phyloP scores from a whole-genome alignment of 2,797 vertebrate genomes.

The Galagoides demidoff region DNA sequence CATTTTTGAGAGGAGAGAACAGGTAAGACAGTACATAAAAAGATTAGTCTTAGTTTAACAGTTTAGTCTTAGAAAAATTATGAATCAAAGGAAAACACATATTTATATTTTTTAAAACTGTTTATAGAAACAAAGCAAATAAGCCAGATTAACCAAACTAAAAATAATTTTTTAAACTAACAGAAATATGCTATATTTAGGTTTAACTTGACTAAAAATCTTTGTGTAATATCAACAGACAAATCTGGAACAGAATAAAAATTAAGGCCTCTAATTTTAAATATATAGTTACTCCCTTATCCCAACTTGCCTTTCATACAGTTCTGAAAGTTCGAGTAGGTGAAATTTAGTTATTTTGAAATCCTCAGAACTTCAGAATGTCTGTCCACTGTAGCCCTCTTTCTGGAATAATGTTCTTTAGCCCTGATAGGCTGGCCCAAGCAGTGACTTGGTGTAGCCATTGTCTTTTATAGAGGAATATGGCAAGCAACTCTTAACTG shows the following conservation, averaged over 20 bases:
- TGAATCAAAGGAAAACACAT: not conserved
- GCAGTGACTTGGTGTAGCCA: not conserved
- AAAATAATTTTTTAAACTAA: constrained; percentile 4
- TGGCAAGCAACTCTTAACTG: not conserved
- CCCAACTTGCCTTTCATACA: not conserved
- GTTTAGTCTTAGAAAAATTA: not conserved
- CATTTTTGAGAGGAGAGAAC: not conserved
- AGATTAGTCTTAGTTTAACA: not conserved
- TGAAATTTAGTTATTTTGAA: not conserved
- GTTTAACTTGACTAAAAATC: not conserved
- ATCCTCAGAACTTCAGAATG: not conserved
- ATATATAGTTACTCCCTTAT: not conserved
- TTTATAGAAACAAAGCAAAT: not conserved
- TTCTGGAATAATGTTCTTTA: constrained; percentile 26
- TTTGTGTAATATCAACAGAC: not conserved
- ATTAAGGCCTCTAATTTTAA: not conserved
- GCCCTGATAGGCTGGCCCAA: not conserved
- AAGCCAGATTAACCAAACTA: constrained; percentile 29
- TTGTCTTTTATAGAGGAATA: not conserved
- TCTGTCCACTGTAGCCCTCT: not conserved
- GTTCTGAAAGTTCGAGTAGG: not conserved
- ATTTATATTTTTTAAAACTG: not conserved
- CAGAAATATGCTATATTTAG: not conserved
- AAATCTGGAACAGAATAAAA: not conserved
- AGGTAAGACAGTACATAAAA: not conserved